phyloP scores from a whole-genome alignment of 2,888 invertebrate genomes.

The Trachelus tabidus region DNA sequence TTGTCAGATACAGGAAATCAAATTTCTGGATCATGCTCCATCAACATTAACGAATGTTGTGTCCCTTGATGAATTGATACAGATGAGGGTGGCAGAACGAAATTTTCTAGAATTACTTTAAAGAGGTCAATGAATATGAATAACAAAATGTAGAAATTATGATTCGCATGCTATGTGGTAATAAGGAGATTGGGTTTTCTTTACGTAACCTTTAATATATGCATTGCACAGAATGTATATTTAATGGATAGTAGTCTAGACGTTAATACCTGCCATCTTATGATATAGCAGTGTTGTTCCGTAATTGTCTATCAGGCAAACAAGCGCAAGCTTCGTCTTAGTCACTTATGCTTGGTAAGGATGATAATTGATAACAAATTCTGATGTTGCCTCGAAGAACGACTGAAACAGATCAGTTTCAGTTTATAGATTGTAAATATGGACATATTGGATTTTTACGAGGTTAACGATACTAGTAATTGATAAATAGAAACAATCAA shows the following conservation, averaged over 20 bases:
- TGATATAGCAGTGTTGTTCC: neutral
- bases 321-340: neutral
- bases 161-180: slow-evolving; percentile 28
- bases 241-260: slow-evolving; percentile 1
- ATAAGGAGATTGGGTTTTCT: slow-evolving; percentile 21
- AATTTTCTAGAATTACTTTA: neutral
- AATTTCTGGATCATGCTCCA: neutral
- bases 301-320: neutral
- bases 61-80: neutral
- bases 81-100: neutral
- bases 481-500: neutral
- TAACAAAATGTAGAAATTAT: slow-evolving; percentile 23
- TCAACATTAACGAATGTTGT: neutral
- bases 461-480: neutral
- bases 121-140: slow-evolving; percentile 28
- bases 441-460: neutral
- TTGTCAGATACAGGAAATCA: neutral
- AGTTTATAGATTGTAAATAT: neutral
- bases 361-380: neutral
- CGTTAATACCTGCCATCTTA: neutral
- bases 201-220: neutral
- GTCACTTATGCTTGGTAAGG: neutral
- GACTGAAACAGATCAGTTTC: neutral
- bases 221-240: neutral
- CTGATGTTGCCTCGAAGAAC: neutral